phyloP scores from a whole-genome alignment of 2,797 vertebrate genomes.

The Brachymystax lenok region DNA sequence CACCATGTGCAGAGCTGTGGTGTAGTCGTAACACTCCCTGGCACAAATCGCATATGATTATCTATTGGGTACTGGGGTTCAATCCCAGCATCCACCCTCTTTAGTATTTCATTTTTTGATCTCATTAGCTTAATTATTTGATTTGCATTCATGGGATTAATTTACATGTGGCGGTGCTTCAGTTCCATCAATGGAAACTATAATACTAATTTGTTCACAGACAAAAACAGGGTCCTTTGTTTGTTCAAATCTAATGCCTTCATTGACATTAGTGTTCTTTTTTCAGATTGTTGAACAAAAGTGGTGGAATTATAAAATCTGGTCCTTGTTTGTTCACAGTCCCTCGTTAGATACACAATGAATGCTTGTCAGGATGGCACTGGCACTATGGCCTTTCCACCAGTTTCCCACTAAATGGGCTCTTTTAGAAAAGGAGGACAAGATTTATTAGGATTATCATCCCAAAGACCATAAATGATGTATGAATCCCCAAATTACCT shows the following conservation, averaged over 20 bases:
- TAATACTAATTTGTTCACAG: conserved; percentile 57
- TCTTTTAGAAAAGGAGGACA: conserved; percentile 61
- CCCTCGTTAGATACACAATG: conserved; percentile 40
- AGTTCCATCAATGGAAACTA: conserved; percentile 51
- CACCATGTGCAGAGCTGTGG: neutral
- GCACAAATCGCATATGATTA: too few relatives aligned
- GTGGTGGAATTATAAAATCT: conserved; percentile 45
- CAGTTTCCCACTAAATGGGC: conserved; percentile 59
- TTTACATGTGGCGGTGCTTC: conserved; percentile 50
- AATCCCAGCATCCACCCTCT: neutral
- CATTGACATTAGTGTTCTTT: conserved; percentile 48
- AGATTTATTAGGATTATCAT: conserved; percentile 81
- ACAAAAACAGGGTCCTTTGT: conserved; percentile 51
- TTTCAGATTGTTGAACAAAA: conserved; percentile 62
- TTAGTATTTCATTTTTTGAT: conserved; percentile 46
- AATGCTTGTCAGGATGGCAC: conserved; percentile 61
- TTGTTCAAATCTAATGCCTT: conserved; percentile 43
- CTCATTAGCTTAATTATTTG: conserved; percentile 62
- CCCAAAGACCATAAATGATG: conserved; percentile 71
- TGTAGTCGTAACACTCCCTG: too few relatives aligned
- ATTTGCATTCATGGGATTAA: conserved; percentile 60
- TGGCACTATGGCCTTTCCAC: conserved; percentile 47
- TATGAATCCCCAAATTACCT: conserved; percentile 75
- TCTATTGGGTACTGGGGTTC: too few relatives aligned
- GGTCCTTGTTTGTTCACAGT: conserved; percentile 21